A percentile compares a stretch with the other conserved stretches of the same genome.
Conservation (phyloP, 1,140 invertebrate species). For the Telenomus remus region DNA sequence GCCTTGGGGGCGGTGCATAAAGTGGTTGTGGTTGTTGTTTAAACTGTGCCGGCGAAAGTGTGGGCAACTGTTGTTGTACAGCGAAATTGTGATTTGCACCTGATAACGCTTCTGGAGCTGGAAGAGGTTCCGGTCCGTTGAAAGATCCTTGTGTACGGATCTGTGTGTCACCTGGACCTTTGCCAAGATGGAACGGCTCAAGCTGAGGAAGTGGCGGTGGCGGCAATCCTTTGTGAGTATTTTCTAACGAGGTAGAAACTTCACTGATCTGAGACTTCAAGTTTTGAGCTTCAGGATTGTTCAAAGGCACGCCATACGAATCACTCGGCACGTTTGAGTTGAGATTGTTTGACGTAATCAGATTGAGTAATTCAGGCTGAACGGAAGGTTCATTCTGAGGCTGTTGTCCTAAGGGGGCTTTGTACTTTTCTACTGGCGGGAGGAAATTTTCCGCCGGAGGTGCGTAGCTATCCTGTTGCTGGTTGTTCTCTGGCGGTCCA, state of each 20-base stretch:
- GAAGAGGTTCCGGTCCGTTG: slow-evolving; percentile 67
- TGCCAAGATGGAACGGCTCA: slow-evolving; percentile 68
- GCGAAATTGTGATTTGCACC: slow-evolving; percentile 18
- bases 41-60: slow-evolving; percentile 27
- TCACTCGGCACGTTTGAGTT: slow-evolving; percentile 67
- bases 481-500: slow-evolving; percentile 27
- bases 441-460: slow-evolving; percentile 17
- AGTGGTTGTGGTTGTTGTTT: slow-evolving; percentile 14
- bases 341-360: slow-evolving; percentile 21
- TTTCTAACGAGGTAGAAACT: slow-evolving; percentile 48
- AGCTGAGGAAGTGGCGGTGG: slow-evolving; percentile 71
- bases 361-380: slow-evolving; percentile 36
- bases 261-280: slow-evolving; percentile 58
- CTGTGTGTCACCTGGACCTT: slow-evolving; percentile 51
- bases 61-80: slow-evolving; percentile 53
- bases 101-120: slow-evolving; percentile 53
- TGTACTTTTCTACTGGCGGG: slow-evolving; percentile 59
- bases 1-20: slow-evolving; percentile 15
- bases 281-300: slow-evolving; percentile 69
- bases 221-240: slow-evolving; percentile 69
- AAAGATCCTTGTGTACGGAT: slow-evolving; percentile 43
- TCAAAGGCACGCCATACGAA: slow-evolving; percentile 71
- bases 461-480: slow-evolving; percentile 21
- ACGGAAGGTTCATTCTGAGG: slow-evolving; percentile 15
- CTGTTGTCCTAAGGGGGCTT: slow-evolving; percentile 54